phyloP scores from a whole-genome alignment of 1,140 invertebrate species.

The Doryteuthis pealeii region DNA sequence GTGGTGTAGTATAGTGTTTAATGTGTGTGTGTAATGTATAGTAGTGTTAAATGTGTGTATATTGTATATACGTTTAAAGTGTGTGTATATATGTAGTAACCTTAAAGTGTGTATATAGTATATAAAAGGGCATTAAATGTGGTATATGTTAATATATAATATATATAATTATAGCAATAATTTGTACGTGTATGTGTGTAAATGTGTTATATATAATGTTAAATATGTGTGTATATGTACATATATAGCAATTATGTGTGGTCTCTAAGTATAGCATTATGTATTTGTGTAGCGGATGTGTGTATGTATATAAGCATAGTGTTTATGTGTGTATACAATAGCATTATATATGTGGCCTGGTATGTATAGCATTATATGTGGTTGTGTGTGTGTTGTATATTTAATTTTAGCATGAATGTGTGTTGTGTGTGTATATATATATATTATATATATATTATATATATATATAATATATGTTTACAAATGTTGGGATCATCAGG shows the following conservation, averaged over 20 bases:
- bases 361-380: neutral
- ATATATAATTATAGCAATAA: neutral
- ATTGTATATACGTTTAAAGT: too few relatives aligned
- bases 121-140: too few relatives aligned
- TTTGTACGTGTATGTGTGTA: neutral
- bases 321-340: neutral
- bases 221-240: neutral
- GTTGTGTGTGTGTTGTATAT: neutral
- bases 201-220: neutral
- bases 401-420: neutral
- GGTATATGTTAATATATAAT: too few relatives aligned
- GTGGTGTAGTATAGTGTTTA: too few relatives aligned
- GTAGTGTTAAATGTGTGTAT: too few relatives aligned
- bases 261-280: neutral
- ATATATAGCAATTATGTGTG: neutral
- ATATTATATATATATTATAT: neutral
- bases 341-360: neutral
- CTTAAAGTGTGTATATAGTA: too few relatives aligned
- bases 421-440: slow-evolving; percentile 1
- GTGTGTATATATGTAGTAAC: too few relatives aligned
- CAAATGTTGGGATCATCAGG: too few relatives aligned
- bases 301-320: neutral
- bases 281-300: neutral
- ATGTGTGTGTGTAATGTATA: too few relatives aligned
- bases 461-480: too few relatives aligned